phyloP scores from a whole-genome alignment of 2,888 invertebrate species.

The Gastrophysa polygoni region DNA sequence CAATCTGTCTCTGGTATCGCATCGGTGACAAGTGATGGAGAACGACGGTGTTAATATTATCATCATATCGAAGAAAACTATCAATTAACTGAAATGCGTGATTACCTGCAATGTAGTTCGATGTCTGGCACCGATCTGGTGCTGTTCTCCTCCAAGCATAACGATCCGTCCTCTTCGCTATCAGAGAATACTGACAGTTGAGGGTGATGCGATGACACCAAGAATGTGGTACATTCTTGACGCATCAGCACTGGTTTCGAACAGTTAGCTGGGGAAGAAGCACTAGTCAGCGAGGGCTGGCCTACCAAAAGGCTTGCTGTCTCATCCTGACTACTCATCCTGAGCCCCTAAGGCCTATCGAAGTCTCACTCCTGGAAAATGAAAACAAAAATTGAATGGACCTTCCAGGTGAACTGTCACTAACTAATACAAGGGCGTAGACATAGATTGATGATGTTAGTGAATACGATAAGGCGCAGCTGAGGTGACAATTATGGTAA shows the following conservation, averaged over 20 bases:
- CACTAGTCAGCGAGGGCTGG: conserved; percentile 64
- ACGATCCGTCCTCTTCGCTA: conserved; percentile 77
- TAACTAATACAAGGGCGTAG: no score
- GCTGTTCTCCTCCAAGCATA: conserved; percentile 70
- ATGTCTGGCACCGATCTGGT: conserved; percentile 82
- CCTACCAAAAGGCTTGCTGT: conserved; percentile 79
- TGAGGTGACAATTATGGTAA: no score
- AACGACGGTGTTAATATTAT: no score
- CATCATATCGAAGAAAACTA: no score
- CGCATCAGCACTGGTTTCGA: conserved; percentile 83
- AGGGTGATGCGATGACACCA: conserved; percentile 70
- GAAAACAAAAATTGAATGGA: background rate
- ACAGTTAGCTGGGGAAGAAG: conserved; percentile 60
- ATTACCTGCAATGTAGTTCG: conserved; percentile 73
- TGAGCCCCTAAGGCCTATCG: conserved; percentile 39
- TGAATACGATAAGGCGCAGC: no score
- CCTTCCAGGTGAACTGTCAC: background rate
- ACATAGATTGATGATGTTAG: no score
- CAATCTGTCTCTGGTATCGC: no score
- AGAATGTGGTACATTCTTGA: conserved; percentile 83
- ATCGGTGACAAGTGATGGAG: no score
- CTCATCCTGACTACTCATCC: conserved; percentile 76
- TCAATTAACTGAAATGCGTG: background rate
- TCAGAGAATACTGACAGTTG: conserved; percentile 76
- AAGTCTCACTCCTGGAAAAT: conserved; percentile 34